phyloP scores from a whole-genome alignment of 2,888 invertebrate species.

The Dryomyza anilis region DNA sequence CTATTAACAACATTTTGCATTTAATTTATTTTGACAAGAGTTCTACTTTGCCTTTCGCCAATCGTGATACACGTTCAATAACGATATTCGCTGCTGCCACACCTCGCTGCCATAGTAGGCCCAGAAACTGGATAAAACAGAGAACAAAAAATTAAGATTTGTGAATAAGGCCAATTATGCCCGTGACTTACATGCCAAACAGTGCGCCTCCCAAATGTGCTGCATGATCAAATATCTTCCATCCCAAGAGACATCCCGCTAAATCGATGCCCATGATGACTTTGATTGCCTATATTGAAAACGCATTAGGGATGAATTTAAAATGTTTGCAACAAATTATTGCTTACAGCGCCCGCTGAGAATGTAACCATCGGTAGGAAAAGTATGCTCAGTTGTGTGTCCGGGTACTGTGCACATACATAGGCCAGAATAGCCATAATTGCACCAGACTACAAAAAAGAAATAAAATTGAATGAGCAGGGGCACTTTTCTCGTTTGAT shows the following conservation, averaged over 20 bases:
- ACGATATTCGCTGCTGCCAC: conserved; percentile 52
- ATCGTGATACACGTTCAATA: conserved; percentile 54
- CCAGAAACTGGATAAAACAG: conserved; percentile 48
- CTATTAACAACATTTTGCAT: neutral
- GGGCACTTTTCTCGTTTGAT: too few relatives aligned
- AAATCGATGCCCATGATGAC: conserved; percentile 84
- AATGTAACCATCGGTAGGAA: conserved; percentile 90
- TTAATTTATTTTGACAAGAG: neutral
- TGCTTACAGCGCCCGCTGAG: conserved; percentile 79
- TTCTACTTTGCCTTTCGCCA: conserved; percentile 52
- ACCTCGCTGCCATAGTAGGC: conserved; percentile 51
- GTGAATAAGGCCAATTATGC: neutral
- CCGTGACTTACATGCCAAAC: conserved; percentile 77
- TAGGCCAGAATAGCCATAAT: conserved; percentile 89
- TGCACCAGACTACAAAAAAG: conserved; percentile 83
- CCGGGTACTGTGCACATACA: conserved; percentile 86
- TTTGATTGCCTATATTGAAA: conserved; percentile 79
- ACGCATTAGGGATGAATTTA: neutral
- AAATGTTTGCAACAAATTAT: neutral
- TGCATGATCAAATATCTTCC: conserved; percentile 96
- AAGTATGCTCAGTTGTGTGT: conserved; percentile 84
- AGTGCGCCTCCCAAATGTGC: conserved; percentile 96
- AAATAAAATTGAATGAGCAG: conserved; percentile 20
- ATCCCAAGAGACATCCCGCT: conserved; percentile 81
- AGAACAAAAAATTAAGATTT: neutral